Evolutionary conservation across 2,888 invertebrate genomes (phyloP).

Genomic region (Lordiphosa andalusiaca): DNA sequence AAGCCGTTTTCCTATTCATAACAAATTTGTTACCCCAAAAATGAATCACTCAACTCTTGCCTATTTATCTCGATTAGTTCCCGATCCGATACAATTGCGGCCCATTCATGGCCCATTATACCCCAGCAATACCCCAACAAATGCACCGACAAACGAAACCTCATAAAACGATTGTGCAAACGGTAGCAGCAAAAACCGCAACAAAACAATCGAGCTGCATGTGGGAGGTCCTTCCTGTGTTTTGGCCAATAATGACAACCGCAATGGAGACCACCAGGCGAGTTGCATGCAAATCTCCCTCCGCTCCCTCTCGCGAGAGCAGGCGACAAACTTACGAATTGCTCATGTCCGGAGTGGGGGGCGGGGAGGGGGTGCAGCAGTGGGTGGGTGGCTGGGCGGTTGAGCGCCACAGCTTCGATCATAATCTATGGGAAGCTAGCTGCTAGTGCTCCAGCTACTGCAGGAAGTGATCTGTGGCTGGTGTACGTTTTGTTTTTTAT

Average conservation of each 20-base stretch:
- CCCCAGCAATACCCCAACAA: conserved; percentile 28
- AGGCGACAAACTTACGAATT: conserved; percentile 79
- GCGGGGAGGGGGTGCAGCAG: conserved; percentile 48
- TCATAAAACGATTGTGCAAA: conserved; percentile 50
- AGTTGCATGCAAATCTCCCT: conserved; percentile 64
- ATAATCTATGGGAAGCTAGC: conserved; percentile 65
- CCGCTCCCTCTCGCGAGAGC: conserved; percentile 19
- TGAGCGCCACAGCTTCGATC: conserved; percentile 63
- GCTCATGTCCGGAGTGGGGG: conserved; percentile 61
- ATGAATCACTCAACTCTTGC: neutral
- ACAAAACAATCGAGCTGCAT: conserved; percentile 62
- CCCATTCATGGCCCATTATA: conserved; percentile 1
- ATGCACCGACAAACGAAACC: conserved; percentile 30
- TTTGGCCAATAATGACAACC: conserved; percentile 62
- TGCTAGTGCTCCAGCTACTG: conserved; percentile 30
- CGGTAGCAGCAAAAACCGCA: conserved; percentile 68
- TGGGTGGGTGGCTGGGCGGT: conserved; percentile 26
- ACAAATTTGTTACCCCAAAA: neutral
- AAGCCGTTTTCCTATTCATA: too few species aligned
- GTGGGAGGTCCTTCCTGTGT: conserved; percentile 72
- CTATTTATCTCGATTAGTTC: neutral
- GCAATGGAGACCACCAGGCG: conserved; percentile 66
- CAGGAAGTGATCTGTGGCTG: conserved; percentile 27
- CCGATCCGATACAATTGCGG: neutral
- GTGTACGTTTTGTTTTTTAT: conserved; percentile 48